These are phyloP conservation scores for Rhizomys pruinosus DNA, from an alignment of 2,113 vertebrate genomes.

Conservation along the genomic window DNA sequence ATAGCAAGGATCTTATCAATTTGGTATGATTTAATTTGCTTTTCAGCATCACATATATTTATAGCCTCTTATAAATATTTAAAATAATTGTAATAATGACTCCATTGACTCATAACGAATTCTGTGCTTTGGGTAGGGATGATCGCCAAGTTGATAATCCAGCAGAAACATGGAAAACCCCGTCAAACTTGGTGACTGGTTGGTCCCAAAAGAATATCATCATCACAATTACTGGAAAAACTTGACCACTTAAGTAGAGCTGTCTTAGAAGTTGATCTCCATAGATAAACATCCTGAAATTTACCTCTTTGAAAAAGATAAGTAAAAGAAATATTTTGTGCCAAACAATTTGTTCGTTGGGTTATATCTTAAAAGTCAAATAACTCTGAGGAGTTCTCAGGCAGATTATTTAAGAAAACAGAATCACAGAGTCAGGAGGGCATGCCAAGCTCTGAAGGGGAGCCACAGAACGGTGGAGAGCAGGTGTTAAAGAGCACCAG, in stretches of 20 bases:
- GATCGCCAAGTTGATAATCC: slow-evolving; percentile 79
- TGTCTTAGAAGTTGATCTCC: slow-evolving; percentile 60
- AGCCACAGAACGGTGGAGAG: background rate
- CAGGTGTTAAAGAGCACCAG: background rate
- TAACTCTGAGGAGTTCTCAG: background rate
- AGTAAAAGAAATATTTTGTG: slow-evolving; percentile 66
- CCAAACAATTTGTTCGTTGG: slow-evolving; percentile 37
- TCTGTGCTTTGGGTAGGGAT: slow-evolving; percentile 57
- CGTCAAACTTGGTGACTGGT: slow-evolving; percentile 62
- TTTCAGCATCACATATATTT: slow-evolving; percentile 67
- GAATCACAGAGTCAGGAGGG: background rate
- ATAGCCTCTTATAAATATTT: slow-evolving; percentile 79
- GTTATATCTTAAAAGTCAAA: slow-evolving; percentile 49
- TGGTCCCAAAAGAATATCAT: slow-evolving; percentile 69
- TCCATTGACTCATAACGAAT: slow-evolving; percentile 67
- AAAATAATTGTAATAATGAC: slow-evolving; percentile 59
- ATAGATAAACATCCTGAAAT: slow-evolving; percentile 75
- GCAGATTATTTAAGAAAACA: background rate
- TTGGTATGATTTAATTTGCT: slow-evolving; percentile 67
- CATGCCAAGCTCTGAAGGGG: background rate
- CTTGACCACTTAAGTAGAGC: slow-evolving; percentile 53
- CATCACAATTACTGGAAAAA: slow-evolving; percentile 71
- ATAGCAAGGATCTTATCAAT: slow-evolving; percentile 16
- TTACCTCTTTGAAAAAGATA: slow-evolving; percentile 72
- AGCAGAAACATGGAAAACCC: slow-evolving; percentile 78